Evolutionary conservation across 2,797 vertebrate species (phyloP).

Genomic region (Chloroceryle amazona): DNA sequence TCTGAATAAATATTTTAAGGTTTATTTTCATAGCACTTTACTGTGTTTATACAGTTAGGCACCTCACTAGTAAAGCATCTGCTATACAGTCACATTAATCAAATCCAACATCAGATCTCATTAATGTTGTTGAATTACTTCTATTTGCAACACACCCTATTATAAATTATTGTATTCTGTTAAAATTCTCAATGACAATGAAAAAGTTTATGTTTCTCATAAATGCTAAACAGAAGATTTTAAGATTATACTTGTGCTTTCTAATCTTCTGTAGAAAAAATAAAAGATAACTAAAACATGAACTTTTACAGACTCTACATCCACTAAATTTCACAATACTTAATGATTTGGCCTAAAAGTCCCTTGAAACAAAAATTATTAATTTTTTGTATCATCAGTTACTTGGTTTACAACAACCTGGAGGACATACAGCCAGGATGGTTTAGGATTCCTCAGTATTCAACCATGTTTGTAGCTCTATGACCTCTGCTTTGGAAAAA

Average conservation of each 20-base stretch:
- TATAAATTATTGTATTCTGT: not conserved
- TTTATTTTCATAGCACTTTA: not conserved
- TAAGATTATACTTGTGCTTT: not conserved
- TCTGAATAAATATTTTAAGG: not conserved
- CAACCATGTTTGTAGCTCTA: not conserved
- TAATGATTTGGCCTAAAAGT: not conserved
- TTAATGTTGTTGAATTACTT: not conserved
- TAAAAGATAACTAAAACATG: not conserved
- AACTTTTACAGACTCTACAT: not conserved
- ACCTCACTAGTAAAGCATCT: constrained; percentile 30
- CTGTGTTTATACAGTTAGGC: not conserved
- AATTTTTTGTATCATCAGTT: not conserved
- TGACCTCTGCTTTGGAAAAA: not conserved
- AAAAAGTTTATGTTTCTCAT: not conserved
- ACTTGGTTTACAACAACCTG: not conserved
- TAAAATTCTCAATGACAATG: not conserved
- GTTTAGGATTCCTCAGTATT: not conserved
- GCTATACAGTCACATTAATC: constrained; percentile 16
- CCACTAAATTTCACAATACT: not conserved
- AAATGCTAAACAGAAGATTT: not conserved
- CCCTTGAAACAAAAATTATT: not conserved
- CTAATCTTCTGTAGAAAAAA: not conserved
- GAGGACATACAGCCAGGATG: not conserved
- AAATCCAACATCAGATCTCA: constrained; percentile 24
- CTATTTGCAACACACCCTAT: not conserved